A percentile compares a stretch with the other conserved stretches of the same genome.
These are phyloP conservation scores for Buphagus erythrorhynchus DNA, from an alignment of 2,797 vertebrate genomes.

Conservation along the genomic window DNA sequence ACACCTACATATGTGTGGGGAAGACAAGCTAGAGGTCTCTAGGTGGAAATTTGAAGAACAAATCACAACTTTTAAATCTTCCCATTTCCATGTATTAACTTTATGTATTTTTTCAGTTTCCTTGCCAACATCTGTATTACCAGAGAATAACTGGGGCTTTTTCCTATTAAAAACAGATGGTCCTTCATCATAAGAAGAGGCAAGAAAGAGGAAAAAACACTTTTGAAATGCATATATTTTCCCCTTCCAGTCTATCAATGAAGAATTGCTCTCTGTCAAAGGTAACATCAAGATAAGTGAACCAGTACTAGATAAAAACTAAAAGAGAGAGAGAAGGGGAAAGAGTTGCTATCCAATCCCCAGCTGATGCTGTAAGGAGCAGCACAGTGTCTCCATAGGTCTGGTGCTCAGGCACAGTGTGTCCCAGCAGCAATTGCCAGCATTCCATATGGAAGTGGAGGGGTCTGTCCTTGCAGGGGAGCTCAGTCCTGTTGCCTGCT, in stretches of 20 bases:
- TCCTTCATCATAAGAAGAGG: neutral
- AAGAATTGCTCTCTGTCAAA: neutral
- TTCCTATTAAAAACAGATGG: neutral
- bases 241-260: neutral
- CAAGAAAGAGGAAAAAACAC: accelerated
- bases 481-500: accelerated
- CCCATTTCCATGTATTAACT: neutral
- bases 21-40: neutral
- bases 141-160: neutral
- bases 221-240: neutral
- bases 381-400: neutral
- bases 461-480: neutral
- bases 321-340: neutral
- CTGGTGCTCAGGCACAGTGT: neutral
- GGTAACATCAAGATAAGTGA: neutral
- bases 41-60: neutral
- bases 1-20: accelerated
- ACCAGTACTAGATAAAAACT: neutral
- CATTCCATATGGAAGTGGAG: accelerated
- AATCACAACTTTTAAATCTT: neutral
- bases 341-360: neutral
- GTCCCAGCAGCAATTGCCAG: neutral
- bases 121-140: neutral
- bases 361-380: neutral
- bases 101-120: neutral